Conservation (phyloP, 2,888 invertebrate species). For the Drosophila kuntzei region DNA sequence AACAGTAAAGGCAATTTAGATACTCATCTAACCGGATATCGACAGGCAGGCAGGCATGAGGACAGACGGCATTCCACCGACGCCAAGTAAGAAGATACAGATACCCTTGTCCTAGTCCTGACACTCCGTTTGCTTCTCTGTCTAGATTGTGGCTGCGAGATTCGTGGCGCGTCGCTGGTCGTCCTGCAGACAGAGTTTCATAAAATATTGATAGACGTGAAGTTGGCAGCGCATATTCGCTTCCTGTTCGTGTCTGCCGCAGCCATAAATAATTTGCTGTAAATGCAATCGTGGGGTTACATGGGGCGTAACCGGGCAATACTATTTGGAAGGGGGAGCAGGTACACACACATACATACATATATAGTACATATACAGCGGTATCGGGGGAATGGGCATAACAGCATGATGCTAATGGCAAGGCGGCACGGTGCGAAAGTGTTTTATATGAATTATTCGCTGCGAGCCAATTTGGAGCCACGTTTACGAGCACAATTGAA, state of each 20-base stretch:
- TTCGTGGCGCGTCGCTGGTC: slow-evolving; percentile 20
- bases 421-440: slow-evolving; percentile 76
- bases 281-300: slow-evolving; percentile 79
- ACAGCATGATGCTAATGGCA: slow-evolving; percentile 75
- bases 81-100: slow-evolving; percentile 60
- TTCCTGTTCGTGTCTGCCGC: slow-evolving; percentile 81
- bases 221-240: slow-evolving; percentile 80
- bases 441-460: slow-evolving; percentile 81
- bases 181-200: slow-evolving; percentile 78
- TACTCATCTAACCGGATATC: slow-evolving; percentile 83
- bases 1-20: slow-evolving; percentile 81
- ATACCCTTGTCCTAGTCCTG: slow-evolving; percentile 43
- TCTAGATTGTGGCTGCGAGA: slow-evolving; percentile 54
- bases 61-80: slow-evolving; percentile 21
- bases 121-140: slow-evolving; percentile 8
- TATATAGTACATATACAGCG: slow-evolving; percentile 5
- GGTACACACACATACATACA: slow-evolving; percentile 4
- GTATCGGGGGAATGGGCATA: not conserved
- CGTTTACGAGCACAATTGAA: slow-evolving; percentile 81
- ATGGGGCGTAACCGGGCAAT: slow-evolving; percentile 60
- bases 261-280: slow-evolving; percentile 82
- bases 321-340: slow-evolving; percentile 3
- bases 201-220: slow-evolving; percentile 82
- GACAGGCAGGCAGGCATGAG: slow-evolving; percentile 66
- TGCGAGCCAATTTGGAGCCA: slow-evolving; percentile 79